A percentile compares a stretch with the other conserved stretches of the same genome.
phyloP scores from a whole-genome alignment of 30 jellyfish, hydroid and myxozoan species.

The Cassiopea andromeda region DNA sequence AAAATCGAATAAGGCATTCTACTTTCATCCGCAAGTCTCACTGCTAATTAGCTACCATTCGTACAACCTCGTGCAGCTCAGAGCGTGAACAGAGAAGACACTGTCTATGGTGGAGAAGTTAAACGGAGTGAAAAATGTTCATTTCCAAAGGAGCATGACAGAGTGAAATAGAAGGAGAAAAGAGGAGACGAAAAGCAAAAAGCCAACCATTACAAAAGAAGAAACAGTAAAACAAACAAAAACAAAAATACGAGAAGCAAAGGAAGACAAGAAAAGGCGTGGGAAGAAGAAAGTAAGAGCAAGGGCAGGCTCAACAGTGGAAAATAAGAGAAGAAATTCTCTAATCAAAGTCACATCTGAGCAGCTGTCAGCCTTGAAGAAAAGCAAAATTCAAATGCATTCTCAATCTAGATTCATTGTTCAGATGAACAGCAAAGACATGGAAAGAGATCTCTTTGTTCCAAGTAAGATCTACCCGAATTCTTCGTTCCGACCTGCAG shows the following conservation, averaged over 20 bases:
- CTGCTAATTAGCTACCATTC: background rate
- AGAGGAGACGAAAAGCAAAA: background rate
- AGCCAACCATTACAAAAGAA: background rate
- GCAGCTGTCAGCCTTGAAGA: background rate
- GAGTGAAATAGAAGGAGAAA: background rate
- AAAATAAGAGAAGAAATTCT: background rate
- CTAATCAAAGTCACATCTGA: background rate
- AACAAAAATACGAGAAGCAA: background rate
- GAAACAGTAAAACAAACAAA: background rate
- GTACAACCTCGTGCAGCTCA: background rate
- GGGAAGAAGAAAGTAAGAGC: background rate
- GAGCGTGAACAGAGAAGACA: background rate
- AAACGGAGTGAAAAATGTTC: background rate
- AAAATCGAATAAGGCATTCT: background rate
- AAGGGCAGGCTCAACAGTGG: background rate
- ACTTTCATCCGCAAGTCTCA: background rate
- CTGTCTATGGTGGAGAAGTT: background rate
- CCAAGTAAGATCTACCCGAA: background rate
- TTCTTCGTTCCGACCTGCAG: conserved; percentile 42
- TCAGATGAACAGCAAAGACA: conserved; percentile 8
- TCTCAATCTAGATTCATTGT: background rate
- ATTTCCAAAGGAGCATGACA: background rate
- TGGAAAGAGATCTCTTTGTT: background rate
- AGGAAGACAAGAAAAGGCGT: background rate
- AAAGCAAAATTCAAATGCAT: background rate